Percentiles rank a stretch among this genome's conserved stretches.
Conservation (phyloP, 2,797 vertebrate genomes). For the Enteromius viviparus region DNA sequence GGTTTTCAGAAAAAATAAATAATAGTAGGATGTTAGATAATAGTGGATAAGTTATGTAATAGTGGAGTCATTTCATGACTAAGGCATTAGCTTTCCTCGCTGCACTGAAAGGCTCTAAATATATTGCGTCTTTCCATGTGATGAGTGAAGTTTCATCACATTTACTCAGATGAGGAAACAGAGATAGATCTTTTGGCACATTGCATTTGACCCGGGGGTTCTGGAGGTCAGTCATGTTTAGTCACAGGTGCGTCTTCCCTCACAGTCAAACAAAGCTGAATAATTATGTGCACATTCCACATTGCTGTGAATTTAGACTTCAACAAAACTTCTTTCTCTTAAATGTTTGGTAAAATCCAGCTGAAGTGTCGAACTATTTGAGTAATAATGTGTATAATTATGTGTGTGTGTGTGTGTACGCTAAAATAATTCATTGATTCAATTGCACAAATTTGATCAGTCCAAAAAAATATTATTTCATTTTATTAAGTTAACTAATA, state of each 20-base stretch:
- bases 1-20: neutral
- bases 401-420: no score
- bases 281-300: slow-evolving; percentile 18
- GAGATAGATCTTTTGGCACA: neutral
- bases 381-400: neutral
- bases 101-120: slow-evolving; percentile 22
- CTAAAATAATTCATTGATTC: neutral
- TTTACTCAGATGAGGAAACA: slow-evolving; percentile 1
- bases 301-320: neutral
- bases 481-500: neutral
- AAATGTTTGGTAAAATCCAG: neutral
- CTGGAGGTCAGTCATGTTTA: slow-evolving; percentile 27
- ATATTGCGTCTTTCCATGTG: slow-evolving; percentile 38
- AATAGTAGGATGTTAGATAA: neutral
- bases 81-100: neutral
- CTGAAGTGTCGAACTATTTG: neutral
- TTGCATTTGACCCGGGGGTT: slow-evolving; percentile 23
- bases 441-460: neutral
- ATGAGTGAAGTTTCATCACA: slow-evolving; percentile 35
- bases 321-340: neutral
- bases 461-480: neutral
- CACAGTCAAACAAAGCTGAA: slow-evolving; percentile 43
- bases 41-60: neutral
- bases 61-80: neutral
- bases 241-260: slow-evolving; percentile 21